Evolutionary conservation across 2,797 vertebrate species (phyloP).

Genomic region (Acanthopagrus latus): DNA sequence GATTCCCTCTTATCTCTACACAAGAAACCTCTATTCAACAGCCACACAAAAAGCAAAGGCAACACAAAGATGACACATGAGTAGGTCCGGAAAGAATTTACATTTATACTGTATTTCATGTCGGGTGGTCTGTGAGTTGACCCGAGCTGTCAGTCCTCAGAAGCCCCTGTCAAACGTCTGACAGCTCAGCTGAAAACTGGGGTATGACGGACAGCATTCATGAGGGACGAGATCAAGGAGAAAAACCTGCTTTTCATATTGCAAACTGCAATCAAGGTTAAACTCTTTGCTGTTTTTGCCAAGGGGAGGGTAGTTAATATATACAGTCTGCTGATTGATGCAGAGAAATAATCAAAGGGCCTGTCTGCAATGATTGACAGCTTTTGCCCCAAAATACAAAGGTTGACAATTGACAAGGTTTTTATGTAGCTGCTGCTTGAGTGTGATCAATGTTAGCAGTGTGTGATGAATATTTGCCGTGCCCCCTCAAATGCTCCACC

Average conservation of each 20-base stretch:
- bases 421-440: conserved; percentile 28
- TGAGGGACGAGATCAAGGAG: conserved; percentile 7
- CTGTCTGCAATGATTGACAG: conserved; percentile 59
- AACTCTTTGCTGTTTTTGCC: conserved; percentile 32
- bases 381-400: conserved; percentile 28
- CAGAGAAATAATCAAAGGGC: conserved; percentile 52
- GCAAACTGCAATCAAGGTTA: conserved; percentile 51
- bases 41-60: background rate
- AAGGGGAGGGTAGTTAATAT: conserved; percentile 24
- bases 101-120: conserved; percentile 7
- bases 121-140: conserved; percentile 38
- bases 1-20: conserved; percentile 30
- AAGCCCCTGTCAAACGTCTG: conserved; percentile 7
- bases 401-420: conserved; percentile 51
- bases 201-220: conserved; percentile 22
- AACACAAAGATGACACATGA: background rate
- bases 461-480: conserved; percentile 51
- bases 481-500: background rate
- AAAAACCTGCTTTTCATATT: conserved; percentile 47
- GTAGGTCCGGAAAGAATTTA: background rate
- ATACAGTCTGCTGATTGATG: conserved; percentile 37
- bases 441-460: conserved; percentile 42
- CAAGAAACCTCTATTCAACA: conserved; percentile 20
- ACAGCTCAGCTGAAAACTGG: conserved; percentile 21
- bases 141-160: conserved; percentile 7